A percentile compares a stretch with the other conserved stretches of the same genome.
Conservation (phyloP, 2,797 vertebrate species). For the Chaunax sp. region DNA sequence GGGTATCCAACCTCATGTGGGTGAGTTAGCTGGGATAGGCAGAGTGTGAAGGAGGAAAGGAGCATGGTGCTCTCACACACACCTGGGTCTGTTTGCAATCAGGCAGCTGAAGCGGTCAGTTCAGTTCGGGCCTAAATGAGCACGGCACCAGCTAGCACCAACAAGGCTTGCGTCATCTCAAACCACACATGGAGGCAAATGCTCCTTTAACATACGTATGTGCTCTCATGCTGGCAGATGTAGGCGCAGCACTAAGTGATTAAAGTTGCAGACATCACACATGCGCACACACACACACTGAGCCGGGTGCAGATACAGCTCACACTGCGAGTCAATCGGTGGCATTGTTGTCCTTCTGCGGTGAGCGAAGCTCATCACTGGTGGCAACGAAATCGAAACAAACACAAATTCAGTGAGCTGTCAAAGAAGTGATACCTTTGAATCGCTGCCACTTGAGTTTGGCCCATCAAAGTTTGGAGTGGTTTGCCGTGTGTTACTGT, state of each 20-base stretch:
- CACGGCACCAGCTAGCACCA: constrained; percentile 27
- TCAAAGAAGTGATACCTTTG: constrained; percentile 24
- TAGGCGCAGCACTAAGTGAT: constrained; percentile 37
- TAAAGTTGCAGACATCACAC: constrained; percentile 46
- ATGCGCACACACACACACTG: constrained; percentile 23
- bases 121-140: constrained; percentile 49
- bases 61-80: constrained; percentile 51
- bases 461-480: background rate
- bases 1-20: constrained; percentile 63
- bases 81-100: constrained; percentile 78
- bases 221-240: background rate
- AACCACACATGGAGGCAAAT: constrained; percentile 35
- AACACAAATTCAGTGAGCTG: constrained; percentile 19
- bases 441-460: constrained; percentile 17
- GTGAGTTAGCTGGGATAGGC: constrained; percentile 28
- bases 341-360: constrained; percentile 56
- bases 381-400: constrained; percentile 23
- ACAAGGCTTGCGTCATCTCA: constrained; percentile 48
- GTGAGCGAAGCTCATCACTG: constrained; percentile 26
- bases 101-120: constrained; percentile 43
- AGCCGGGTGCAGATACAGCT: constrained; percentile 42
- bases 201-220: constrained; percentile 19
- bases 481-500: constrained; percentile 27
- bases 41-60: constrained; percentile 18
- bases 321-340: constrained; percentile 47